Base-by-base conservation (phyloP, 2,797 vertebrate species). In the Paedocypris micromegethes region DNA sequence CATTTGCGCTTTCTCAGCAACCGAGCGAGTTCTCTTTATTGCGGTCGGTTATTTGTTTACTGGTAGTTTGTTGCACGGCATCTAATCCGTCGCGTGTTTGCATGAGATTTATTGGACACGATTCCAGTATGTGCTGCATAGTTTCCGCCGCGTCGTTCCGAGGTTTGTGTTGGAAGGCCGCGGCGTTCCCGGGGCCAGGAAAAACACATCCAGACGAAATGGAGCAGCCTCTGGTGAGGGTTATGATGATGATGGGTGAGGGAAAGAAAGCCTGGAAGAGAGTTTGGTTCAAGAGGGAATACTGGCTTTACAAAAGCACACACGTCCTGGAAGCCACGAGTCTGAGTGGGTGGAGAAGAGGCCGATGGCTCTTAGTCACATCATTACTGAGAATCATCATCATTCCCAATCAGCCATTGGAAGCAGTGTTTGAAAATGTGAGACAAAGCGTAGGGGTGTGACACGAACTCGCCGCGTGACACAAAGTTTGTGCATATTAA, bases 111-210 rank as follows among this genome's bases (percentile, higher is more conserved):
- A 51, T 45, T 51, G 50, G 39, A 71, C 23, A 23, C 53, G 38
- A 57, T n/a, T 58, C 55, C 46, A 49, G 9, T 9, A 42, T 47
- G n/a, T 47, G 51, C 59, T 56, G 72, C 83, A 81, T 77, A 59
- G 83, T 86, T 87, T 85, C 81, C 82, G 75, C 73, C 80, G 77
- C 80, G 9, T 59, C 77, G 72, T 84, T 62, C 54, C 63, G 47
- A 81, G 86, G 76, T 83, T 80, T 76, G 74, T 82, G 79, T 64
- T 86, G 78, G 81, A 88, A 82, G 84, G 85, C 86, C 80, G 76
- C 73, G 60, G 70, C 76, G 68, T 47, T 56, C 63, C 79, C 68
- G 77, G 72, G 73, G 85, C 85, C 85, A 86, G 81, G 75, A 82
- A 70, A 81, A 76, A 66, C 55, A 73, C 64, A 76, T 78, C 66